A percentile compares a stretch with the other conserved stretches of the same genome.
These are phyloP conservation scores for Drosophila seguyi DNA, from an alignment of 1,140 invertebrate genomes.

Conservation along the genomic window DNA sequence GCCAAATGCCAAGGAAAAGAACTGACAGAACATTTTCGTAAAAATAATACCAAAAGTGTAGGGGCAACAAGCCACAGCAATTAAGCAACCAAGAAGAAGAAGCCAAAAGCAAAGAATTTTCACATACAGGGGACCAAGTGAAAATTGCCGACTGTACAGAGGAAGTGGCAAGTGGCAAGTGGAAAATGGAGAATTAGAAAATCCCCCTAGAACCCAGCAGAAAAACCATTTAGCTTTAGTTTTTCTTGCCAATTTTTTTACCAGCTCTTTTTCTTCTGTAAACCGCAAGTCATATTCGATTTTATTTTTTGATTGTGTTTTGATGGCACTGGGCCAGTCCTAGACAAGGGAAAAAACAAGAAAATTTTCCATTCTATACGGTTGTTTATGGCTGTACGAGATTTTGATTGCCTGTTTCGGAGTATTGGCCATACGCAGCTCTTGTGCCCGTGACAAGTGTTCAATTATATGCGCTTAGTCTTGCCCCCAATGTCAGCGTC, in stretches of 20 bases:
- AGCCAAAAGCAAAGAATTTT: conserved; percentile 19
- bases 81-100: conserved; percentile 36
- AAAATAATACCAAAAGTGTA: conserved; percentile 10
- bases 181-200: conserved; percentile 27
- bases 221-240: conserved; percentile 5
- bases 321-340: conserved; percentile 11
- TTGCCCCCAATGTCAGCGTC: conserved; percentile 1
- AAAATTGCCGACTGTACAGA: conserved; percentile 19
- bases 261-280: not conserved
- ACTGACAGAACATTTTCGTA: conserved; percentile 13
- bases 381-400: conserved; percentile 8
- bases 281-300: conserved; percentile 49
- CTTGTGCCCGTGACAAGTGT: conserved; percentile 29
- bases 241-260: not conserved
- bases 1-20: conserved; percentile 9
- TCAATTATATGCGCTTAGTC: conserved; percentile 42
- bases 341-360: not conserved
- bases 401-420: conserved; percentile 32
- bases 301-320: conserved; percentile 47
- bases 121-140: conserved; percentile 4
- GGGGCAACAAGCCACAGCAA: conserved; percentile 28
- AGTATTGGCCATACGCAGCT: conserved; percentile 38
- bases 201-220: not conserved
- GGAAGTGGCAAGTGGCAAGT: conserved; percentile 17
- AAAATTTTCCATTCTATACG: not conserved